A percentile compares a stretch with the other conserved stretches of the same genome.
Evolutionary conservation across 2,888 invertebrate species (phyloP).

Genomic region (Luperina testacea): DNA sequence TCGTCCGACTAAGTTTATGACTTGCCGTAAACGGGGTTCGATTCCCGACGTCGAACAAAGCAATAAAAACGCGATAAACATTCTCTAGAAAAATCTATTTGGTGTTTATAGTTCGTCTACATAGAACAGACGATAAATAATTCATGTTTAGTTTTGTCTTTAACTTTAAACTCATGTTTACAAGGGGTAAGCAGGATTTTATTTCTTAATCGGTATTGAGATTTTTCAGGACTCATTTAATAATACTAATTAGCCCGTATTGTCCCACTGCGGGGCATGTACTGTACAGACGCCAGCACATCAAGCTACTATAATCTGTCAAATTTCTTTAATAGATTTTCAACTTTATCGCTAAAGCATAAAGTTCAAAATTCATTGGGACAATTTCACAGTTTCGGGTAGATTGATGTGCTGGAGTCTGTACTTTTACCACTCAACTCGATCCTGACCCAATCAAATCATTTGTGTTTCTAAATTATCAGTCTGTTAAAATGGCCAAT

Average conservation of each 20-base stretch:
- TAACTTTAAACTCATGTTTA: conserved; percentile 30
- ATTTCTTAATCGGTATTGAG: background rate
- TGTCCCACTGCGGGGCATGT: too few species aligned
- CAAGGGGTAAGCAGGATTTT: background rate
- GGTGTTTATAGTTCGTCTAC: conserved; percentile 73
- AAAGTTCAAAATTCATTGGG: too few species aligned
- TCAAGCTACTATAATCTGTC: too few species aligned
- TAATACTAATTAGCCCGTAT: too few species aligned
- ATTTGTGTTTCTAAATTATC: too few species aligned
- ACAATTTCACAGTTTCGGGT: too few species aligned
- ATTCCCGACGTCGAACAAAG: conserved; percentile 79
- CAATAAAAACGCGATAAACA: conserved; percentile 80
- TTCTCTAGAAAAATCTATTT: conserved; percentile 75
- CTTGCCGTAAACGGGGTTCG: conserved; percentile 81
- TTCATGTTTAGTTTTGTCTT: conserved; percentile 37
- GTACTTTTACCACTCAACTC: too few species aligned
- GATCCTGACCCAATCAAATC: too few species aligned
- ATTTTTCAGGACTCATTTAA: background rate
- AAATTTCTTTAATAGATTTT: too few species aligned
- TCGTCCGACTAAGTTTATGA: conserved; percentile 79
- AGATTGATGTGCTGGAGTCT: too few species aligned
- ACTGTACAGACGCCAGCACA: too few species aligned
- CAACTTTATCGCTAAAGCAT: too few species aligned
- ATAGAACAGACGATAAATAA: conserved; percentile 59
- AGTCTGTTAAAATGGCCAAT: background rate